phyloP scores from a whole-genome alignment of 92 coral and sea anemone species.

The Meandrina meandrites region DNA sequence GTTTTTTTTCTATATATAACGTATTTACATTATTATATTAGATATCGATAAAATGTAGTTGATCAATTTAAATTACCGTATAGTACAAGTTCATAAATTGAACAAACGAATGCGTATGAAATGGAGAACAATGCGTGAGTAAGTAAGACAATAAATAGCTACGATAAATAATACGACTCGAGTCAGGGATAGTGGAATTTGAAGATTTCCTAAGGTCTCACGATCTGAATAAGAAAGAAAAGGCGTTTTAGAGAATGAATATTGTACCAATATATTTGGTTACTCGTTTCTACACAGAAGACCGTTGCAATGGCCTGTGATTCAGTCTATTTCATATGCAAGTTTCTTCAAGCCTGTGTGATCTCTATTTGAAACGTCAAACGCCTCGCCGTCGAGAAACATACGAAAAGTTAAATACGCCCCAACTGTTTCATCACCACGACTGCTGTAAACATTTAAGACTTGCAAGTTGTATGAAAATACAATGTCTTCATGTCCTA shows the following conservation, averaged over 20 bases:
- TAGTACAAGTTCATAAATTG: not conserved
- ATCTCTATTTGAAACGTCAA: not conserved
- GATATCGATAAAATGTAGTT: not conserved
- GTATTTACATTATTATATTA: not conserved
- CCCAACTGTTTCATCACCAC: not conserved
- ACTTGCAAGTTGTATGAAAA: not conserved
- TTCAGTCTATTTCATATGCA: not conserved
- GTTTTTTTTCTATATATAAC: not conserved
- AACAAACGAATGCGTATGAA: not conserved
- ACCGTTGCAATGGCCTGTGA: not conserved
- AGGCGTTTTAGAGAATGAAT: not conserved
- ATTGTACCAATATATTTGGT: not conserved
- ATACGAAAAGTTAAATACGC: not conserved
- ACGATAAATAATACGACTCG: not conserved
- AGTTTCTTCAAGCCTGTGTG: not conserved
- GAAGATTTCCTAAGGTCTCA: not conserved
- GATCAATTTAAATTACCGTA: not conserved
- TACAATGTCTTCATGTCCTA: not conserved
- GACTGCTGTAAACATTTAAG: not conserved
- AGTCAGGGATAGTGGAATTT: not conserved
- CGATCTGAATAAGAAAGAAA: not conserved
- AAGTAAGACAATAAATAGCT: not conserved
- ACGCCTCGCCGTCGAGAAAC: not conserved
- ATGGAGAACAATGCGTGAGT: not conserved
- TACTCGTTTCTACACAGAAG: not conserved